A percentile compares a stretch with the other conserved stretches of the same genome.
Conservation (phyloP, 2,113 vertebrate genomes). For the Corythornis vintsioides region DNA sequence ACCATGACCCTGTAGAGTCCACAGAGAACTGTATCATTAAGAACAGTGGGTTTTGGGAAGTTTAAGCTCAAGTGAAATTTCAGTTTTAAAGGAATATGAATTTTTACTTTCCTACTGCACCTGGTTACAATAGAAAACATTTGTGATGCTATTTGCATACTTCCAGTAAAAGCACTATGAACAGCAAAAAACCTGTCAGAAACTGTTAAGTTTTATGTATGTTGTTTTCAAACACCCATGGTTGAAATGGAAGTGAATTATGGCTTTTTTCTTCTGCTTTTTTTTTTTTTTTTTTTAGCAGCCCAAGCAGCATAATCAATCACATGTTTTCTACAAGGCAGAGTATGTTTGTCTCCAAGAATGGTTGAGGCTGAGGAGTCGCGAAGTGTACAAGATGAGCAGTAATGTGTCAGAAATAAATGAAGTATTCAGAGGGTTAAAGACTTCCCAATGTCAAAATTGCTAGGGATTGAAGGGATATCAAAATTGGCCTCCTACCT, state of each 20-base stretch:
- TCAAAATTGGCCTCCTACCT: background rate
- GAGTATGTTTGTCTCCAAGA: background rate
- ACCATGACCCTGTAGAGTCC: rapidly evolving
- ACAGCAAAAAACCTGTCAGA: background rate
- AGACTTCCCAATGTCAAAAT: background rate
- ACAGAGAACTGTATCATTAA: background rate
- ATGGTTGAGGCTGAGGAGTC: background rate
- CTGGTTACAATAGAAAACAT: background rate
- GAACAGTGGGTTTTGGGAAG: background rate
- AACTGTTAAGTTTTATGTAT: background rate
- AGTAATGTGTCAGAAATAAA: rapidly evolving
- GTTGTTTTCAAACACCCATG: background rate
- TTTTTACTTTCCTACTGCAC: background rate
- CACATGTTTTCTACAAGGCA: background rate
- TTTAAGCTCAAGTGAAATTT: background rate
- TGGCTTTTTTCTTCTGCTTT: background rate
- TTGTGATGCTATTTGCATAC: background rate
- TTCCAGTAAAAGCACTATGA: background rate
- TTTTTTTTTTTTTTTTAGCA: background rate
- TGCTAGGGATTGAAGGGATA: background rate
- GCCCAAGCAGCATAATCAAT: background rate
- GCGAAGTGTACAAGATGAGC: background rate
- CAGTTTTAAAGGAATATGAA: background rate
- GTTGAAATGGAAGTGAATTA: background rate
- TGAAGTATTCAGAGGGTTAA: background rate